Evolutionary conservation across 2,113 vertebrate species (phyloP).

Genomic region (Gopherus evgoodei): DNA sequence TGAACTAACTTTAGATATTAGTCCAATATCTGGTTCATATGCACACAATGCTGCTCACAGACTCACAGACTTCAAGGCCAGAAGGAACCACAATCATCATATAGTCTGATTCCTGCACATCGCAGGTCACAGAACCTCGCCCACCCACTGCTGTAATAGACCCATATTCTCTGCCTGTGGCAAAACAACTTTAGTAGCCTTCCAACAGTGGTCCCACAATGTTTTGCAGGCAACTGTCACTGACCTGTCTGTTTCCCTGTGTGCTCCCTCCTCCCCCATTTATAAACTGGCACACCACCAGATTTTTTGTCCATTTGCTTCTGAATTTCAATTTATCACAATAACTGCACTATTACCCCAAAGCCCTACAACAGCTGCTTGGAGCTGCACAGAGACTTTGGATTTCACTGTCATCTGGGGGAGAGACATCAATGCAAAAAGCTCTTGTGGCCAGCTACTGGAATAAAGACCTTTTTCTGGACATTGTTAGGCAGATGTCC

Average conservation of each 20-base stretch:
- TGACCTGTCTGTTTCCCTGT: neutral
- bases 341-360: neutral
- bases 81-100: neutral
- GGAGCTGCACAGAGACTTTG: neutral
- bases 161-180: neutral
- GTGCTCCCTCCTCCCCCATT: neutral
- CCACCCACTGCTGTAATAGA: neutral
- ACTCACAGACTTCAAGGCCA: neutral
- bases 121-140: neutral
- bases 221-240: neutral
- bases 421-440: neutral
- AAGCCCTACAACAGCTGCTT: neutral
- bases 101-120: neutral
- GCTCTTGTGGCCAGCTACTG: neutral
- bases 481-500: neutral
- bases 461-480: neutral
- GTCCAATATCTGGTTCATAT: neutral
- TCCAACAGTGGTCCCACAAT: neutral
- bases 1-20: neutral
- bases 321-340: neutral
- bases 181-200: neutral
- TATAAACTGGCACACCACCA: neutral
- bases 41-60: neutral
- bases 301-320: neutral
- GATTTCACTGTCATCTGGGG: neutral